Evolutionary conservation across 2,113 vertebrate genomes (phyloP).

Genomic region (Calyptommatus sinebrachiatus): DNA sequence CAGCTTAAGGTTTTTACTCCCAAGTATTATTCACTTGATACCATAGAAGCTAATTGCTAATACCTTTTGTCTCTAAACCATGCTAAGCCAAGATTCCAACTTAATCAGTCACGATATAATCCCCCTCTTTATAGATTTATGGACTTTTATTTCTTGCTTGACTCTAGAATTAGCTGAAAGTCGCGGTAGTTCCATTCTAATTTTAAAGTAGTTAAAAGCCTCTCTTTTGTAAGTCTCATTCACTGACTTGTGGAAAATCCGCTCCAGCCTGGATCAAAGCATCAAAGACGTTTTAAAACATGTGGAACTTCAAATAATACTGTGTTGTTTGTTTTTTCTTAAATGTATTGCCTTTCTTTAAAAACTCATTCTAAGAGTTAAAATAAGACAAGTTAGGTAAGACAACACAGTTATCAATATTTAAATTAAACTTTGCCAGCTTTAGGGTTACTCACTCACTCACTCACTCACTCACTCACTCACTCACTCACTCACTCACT

Average conservation of each 20-base stretch:
- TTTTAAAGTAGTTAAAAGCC: constrained; percentile 10
- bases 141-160: constrained; percentile 13
- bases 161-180: not conserved
- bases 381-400: no score
- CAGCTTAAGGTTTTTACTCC: constrained; percentile 50
- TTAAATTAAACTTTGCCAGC: no score
- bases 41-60: constrained; percentile 27
- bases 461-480: no score
- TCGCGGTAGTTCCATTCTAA: constrained; percentile 18
- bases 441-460: no score
- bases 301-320: not conserved
- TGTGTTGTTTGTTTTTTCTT: no score
- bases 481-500: no score
- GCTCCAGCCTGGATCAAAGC: not conserved
- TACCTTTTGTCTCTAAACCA: constrained; percentile 34
- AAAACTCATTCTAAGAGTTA: no score
- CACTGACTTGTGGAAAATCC: not conserved
- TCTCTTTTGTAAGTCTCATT: not conserved
- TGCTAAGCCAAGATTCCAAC: constrained; percentile 41
- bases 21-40: constrained; percentile 50
- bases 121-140: constrained; percentile 50
- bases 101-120: constrained; percentile 53
- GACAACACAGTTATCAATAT: no score
- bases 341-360: no score
- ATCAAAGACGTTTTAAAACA: not conserved